Conservation (phyloP, 2,888 invertebrate species). For the Eutolmus rufibarbis region DNA sequence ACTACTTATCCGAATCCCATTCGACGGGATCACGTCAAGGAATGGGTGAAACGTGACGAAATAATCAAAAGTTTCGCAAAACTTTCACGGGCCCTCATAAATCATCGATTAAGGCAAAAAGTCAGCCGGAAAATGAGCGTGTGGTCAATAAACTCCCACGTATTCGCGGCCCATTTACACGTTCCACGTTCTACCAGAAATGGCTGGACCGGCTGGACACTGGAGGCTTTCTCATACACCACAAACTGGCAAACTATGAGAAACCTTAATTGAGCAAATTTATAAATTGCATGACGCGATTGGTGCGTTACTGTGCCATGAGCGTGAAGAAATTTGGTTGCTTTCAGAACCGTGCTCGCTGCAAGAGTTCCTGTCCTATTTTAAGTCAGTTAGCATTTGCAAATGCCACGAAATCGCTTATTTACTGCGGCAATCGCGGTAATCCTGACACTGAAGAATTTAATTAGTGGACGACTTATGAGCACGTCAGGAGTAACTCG, state of each 20-base stretch:
- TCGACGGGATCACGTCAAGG: background rate
- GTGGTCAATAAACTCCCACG: background rate
- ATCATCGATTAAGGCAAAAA: conserved; percentile 25
- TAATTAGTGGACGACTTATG: background rate
- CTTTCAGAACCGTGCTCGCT: background rate
- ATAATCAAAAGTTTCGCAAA: conserved; percentile 3
- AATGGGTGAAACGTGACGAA: conserved; percentile 24
- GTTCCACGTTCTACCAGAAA: background rate
- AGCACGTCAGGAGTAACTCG: background rate
- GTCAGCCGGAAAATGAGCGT: background rate
- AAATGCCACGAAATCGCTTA: background rate
- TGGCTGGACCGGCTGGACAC: background rate
- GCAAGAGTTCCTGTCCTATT: background rate
- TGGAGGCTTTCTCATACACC: background rate
- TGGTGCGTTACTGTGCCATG: background rate
- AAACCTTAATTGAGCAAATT: background rate
- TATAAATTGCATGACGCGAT: background rate
- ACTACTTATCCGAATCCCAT: background rate
- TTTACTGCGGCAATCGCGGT: background rate
- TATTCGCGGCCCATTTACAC: background rate
- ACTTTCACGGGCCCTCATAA: conserved; percentile 9
- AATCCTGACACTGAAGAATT: background rate
- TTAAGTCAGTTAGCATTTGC: background rate
- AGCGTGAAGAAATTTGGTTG: background rate
- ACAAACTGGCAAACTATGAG: background rate